Evolutionary conservation across 2,888 invertebrate species (phyloP), one percentile per base, ranked within the genome.

Genomic region (Athrips mouffetella): DNA sequence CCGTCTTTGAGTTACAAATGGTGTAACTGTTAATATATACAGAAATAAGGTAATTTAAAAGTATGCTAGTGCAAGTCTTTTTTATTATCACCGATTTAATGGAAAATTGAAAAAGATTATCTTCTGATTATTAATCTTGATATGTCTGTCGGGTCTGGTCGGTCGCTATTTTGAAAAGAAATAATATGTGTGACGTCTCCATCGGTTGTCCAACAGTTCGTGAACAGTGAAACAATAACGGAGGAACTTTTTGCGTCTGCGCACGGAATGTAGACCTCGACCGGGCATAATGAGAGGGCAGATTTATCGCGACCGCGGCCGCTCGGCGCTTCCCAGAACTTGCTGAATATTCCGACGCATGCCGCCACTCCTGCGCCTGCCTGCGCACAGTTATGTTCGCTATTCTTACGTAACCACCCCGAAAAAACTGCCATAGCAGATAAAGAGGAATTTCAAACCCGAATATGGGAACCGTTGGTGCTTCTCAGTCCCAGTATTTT

Each of bases 211-310:
- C 35, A 50, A 57, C 49, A 50, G 47, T 55, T 54, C 41, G 52
- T 35, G 42, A 46, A 48, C 48, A 56, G 55, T 60, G 64, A 64
- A 73, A 83, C 83, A 83, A 83, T 82, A 80, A 44, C 44, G 44
- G 30, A 44, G 44, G 80, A 73, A 67, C 73, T 85, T 85, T 85
- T 85, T 83, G 73, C 33, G 74, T 67, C 60, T 62, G 62, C 67
- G 62, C 59, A 55, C 61, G 81, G 86, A 87, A 87, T 87, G 86
- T 87, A 87, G 86, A 72, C 75, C 67, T 87, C 86, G 86, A 72
- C 75, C 67, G 82, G 73, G 84, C 78, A 86, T 85, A 86, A 87
- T 85, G 84, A 87, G 79, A 49, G 55, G 58, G 54, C 58, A 76
- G 74, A 87, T 87, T 85, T 85, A 86, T 84, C 70, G 72, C 81